Evolutionary conservation across 2,113 vertebrate genomes (phyloP).

Genomic region (Pomatostomus ruficeps): DNA sequence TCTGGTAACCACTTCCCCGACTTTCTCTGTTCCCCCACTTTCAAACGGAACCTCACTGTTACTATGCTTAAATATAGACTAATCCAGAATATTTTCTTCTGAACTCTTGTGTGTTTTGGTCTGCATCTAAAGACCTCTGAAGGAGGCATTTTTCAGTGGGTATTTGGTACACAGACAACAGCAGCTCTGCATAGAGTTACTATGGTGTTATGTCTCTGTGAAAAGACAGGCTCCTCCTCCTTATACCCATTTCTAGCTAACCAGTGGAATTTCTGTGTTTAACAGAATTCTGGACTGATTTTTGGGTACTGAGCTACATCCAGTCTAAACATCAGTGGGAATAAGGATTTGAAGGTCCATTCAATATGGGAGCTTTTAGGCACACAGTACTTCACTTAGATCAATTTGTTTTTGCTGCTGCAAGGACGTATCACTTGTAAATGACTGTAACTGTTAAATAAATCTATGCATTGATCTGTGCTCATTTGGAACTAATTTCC

Average conservation of each 20-base stretch:
- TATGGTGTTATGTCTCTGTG: not conserved
- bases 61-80: not conserved
- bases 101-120: not conserved
- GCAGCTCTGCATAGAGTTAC: not conserved
- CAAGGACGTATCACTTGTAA: not conserved
- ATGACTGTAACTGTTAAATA: not conserved
- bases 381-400: fast-evolving
- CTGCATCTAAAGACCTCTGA: not conserved
- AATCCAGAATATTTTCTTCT: not conserved
- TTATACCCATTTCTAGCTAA: not conserved
- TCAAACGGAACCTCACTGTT: not conserved
- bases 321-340: not conserved
- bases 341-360: not conserved
- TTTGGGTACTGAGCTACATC: not conserved
- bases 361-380: not conserved
- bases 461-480: not conserved
- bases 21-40: too few species aligned
- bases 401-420: not conserved
- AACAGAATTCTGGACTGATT: not conserved
- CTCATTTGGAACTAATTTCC: not conserved
- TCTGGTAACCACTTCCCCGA: too few species aligned
- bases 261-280: not conserved
- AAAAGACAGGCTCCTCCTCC: not conserved
- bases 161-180: not conserved
- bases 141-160: not conserved